phyloP scores from a whole-genome alignment of 2,113 vertebrate species.

The Phylloscopus trochiloides region DNA sequence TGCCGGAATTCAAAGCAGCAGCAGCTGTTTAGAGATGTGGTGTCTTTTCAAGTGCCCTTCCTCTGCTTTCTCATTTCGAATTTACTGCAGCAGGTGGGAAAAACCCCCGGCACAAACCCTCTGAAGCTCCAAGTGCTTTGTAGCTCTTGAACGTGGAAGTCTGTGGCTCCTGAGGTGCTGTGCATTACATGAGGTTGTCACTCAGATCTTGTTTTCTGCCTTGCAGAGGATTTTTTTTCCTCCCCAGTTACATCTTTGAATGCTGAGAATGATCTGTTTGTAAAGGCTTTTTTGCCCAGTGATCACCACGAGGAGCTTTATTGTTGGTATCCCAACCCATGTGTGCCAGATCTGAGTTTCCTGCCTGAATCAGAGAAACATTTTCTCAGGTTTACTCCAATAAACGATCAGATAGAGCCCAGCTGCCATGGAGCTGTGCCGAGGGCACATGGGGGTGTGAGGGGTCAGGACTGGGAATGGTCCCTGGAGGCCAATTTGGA shows the following conservation, averaged over 20 bases:
- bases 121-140: neutral
- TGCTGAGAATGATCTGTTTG: neutral
- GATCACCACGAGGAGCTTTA: neutral
- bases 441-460: accelerated
- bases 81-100: neutral
- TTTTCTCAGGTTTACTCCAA: neutral
- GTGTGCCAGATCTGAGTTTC: neutral
- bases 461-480: neutral
- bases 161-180: neutral
- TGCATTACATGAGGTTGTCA: neutral
- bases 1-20: neutral
- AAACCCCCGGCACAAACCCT: neutral
- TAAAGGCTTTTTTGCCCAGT: neutral
- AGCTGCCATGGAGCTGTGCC: accelerated
- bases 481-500: neutral
- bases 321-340: neutral
- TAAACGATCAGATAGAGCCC: neutral
- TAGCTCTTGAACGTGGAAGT: neutral
- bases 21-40: neutral
- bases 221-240: neutral
- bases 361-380: neutral
- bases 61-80: neutral
- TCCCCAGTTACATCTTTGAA: neutral
- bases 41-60: neutral
- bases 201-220: neutral